Evolutionary conservation across 2,113 vertebrate species (phyloP), one percentile per base, ranked within the genome.

Genomic region (Ophthalmolycus amberensis): DNA sequence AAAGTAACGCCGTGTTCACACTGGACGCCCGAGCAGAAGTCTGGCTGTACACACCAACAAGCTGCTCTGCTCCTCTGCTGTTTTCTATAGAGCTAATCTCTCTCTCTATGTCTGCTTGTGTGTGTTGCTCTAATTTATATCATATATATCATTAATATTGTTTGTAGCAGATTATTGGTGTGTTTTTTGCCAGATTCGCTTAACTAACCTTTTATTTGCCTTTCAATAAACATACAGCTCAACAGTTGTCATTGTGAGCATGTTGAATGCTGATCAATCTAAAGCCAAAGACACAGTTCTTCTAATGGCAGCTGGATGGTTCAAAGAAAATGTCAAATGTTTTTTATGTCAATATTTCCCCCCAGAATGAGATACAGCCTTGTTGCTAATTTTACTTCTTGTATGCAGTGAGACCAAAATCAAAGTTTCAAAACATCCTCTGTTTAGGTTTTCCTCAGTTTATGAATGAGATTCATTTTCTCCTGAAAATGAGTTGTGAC

Each of bases 401-500:
- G 71, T 60, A 15, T 12, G 15, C 46, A 58, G 22, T 32, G 25
- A 54, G 71, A 65, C 7, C 48, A 15, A 46, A 32, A 60, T 14
- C 11, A 12, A 52, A 3, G 3, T 44, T 66, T 72, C 42, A 77
- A 50, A 73, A 42, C 32, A 73, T 34, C 46, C 22, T 66, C 14
- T 50, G 25, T 71, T 46, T 15, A 46, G 6, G 9, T 37, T 77
- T 34, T 34, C 37, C 40, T 25, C 7, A n/a, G 18, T 8, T 27
- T 8, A 44, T 76, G 48, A 76, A 65, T 63, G 12, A 76, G 37
- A 38, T 82, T 56, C 1, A 44, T 71, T 71, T 83, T 60, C 12
- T 37, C 20, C 18, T 42, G 20, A 67, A 62, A 50, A 68, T 68
- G 42, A 77, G 25, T 73, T 73, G 58, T 74, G 73, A 70, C 38